Evolutionary conservation across 1,140 invertebrate species (phyloP).

Genomic region (Zophobas morio): DNA sequence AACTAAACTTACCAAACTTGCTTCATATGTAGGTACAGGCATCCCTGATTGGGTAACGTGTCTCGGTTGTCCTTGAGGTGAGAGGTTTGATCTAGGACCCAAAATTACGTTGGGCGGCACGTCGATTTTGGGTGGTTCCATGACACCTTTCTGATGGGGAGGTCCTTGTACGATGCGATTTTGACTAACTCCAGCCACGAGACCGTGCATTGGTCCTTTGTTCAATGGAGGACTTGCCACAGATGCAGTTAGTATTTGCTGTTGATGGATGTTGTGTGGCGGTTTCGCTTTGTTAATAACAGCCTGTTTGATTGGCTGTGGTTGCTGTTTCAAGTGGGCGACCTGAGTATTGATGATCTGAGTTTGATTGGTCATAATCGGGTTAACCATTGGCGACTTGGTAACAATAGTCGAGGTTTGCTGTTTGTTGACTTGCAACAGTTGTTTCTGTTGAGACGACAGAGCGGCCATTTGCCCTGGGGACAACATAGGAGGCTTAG

Average conservation of each 20-base stretch:
- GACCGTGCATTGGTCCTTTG: constrained; percentile 52
- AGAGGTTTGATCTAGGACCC: constrained; percentile 74
- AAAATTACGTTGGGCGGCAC: constrained; percentile 71
- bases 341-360: constrained; percentile 59
- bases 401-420: constrained; percentile 39
- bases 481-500: constrained; percentile 63
- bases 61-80: constrained; percentile 74
- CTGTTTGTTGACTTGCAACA: constrained; percentile 58
- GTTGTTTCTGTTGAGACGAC: constrained; percentile 57
- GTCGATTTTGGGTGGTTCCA: constrained; percentile 73
- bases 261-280: constrained; percentile 63
- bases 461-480: constrained; percentile 54
- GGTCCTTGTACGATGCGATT: constrained; percentile 30
- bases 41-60: constrained; percentile 71
- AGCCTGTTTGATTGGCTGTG: constrained; percentile 46
- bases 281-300: constrained; percentile 51
- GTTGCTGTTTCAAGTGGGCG: constrained; percentile 54
- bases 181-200: constrained; percentile 50
- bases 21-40: constrained; percentile 75
- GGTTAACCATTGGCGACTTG: constrained; percentile 47
- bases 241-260: constrained; percentile 70
- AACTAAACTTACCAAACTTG: constrained; percentile 77
- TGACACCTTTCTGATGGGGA: constrained; percentile 62
- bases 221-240: constrained; percentile 73
- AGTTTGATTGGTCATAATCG: constrained; percentile 51